Conservation (phyloP, 2,888 invertebrate genomes). For the Amphimallon solstitiale region DNA sequence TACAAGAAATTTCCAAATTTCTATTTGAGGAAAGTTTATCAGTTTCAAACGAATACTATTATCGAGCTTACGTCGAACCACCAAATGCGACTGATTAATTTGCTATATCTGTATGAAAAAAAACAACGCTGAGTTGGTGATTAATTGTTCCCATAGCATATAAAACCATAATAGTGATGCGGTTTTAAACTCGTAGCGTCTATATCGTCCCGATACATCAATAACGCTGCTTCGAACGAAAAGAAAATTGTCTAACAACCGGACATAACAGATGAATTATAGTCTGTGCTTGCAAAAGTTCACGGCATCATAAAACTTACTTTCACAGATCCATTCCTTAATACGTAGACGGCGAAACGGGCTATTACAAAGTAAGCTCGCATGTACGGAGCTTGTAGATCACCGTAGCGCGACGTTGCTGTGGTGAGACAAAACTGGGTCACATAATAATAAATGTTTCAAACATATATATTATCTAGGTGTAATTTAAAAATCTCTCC, state of each 20-base stretch:
- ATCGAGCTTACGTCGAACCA: too few relatives aligned
- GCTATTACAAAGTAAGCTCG: background rate
- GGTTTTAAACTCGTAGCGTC: too few relatives aligned
- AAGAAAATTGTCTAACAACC: conserved; percentile 21
- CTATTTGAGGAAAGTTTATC: too few relatives aligned
- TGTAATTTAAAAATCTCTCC: too few relatives aligned
- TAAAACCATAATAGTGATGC: too few relatives aligned
- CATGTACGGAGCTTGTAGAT: conserved; percentile 5
- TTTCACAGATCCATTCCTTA: conserved; percentile 1
- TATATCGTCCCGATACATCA: conserved; percentile 6
- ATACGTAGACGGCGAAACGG: background rate
- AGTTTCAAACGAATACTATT: too few relatives aligned
- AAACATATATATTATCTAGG: background rate
- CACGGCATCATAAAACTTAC: conserved; percentile 10
- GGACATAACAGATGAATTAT: conserved; percentile 17
- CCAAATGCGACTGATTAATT: too few relatives aligned
- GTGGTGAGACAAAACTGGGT: background rate
- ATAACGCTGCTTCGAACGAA: conserved; percentile 10
- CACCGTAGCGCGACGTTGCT: background rate
- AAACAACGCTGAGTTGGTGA: too few relatives aligned
- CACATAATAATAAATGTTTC: conserved; percentile 5
- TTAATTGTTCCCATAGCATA: too few relatives aligned
- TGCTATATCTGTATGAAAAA: too few relatives aligned
- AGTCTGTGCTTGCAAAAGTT: conserved; percentile 11
- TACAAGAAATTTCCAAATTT: too few relatives aligned